Conservation (phyloP, 2,888 invertebrate genomes). For the Diloba caeruleocephala region DNA sequence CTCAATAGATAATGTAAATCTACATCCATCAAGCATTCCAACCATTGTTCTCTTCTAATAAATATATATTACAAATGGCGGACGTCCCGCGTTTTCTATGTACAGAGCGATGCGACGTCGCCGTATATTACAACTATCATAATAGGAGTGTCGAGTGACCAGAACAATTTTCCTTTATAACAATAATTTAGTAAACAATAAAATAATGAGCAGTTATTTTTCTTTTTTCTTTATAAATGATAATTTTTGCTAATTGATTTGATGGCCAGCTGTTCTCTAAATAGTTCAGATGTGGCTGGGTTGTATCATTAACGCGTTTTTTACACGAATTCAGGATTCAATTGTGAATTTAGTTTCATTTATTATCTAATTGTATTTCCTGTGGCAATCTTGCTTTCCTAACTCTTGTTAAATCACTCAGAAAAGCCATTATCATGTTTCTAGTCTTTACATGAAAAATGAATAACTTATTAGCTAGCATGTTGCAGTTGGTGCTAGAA, state of each 20-base stretch:
- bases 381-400: too few relatives aligned
- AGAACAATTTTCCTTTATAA: constrained; percentile 75
- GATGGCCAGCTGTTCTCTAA: constrained; percentile 33
- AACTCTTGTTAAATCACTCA: too few relatives aligned
- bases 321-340: too few relatives aligned
- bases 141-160: constrained; percentile 82
- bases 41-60: constrained; percentile 67
- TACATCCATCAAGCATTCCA: constrained; percentile 71
- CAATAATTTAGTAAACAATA: constrained; percentile 73
- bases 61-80: constrained; percentile 73
- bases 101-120: constrained; percentile 62
- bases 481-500: too few relatives aligned
- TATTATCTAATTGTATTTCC: too few relatives aligned
- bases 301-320: too few relatives aligned
- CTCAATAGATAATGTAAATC: constrained; percentile 83
- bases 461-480: too few relatives aligned
- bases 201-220: constrained; percentile 59
- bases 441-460: too few relatives aligned
- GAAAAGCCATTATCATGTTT: too few relatives aligned
- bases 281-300: constrained; percentile 28
- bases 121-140: constrained; percentile 66
- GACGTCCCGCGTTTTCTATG: constrained; percentile 59
- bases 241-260: constrained; percentile 46
- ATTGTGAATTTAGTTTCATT: too few relatives aligned
- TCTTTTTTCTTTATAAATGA: constrained; percentile 49